Evolutionary conservation across 2,797 vertebrate species (phyloP).

Genomic region (Apodemus agrarius): DNA sequence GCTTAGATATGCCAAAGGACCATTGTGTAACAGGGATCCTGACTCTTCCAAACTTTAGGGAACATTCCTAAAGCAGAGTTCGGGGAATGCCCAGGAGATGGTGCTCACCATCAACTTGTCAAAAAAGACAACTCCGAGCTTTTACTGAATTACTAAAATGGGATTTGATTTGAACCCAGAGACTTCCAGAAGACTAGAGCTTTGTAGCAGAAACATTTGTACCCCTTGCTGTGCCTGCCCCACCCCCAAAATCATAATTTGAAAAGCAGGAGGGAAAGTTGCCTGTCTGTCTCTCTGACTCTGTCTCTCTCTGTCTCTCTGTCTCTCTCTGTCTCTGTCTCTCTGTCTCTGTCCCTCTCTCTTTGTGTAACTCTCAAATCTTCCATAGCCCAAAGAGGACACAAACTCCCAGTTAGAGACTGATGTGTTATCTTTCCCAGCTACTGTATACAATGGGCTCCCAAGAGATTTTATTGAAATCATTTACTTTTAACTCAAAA

Average conservation of each 20-base stretch:
- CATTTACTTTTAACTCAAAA: constrained; percentile 34
- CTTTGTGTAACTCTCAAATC: background rate
- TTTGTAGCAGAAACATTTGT: constrained; percentile 13
- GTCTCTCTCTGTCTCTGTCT: background rate
- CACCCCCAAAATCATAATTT: background rate
- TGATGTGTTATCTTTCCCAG: background rate
- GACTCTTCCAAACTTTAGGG: background rate
- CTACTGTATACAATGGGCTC: background rate
- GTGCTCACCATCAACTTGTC: constrained; percentile 33
- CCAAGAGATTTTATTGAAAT: background rate
- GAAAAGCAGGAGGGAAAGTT: background rate
- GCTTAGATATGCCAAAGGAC: background rate
- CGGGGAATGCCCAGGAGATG: constrained; percentile 54
- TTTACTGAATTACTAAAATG: constrained; percentile 22
- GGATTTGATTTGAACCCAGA: background rate
- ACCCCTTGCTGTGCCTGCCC: background rate
- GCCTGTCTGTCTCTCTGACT: background rate
- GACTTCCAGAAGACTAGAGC: background rate
- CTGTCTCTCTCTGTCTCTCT: background rate
- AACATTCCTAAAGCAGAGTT: background rate
- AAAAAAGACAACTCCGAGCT: background rate
- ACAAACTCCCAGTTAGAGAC: background rate
- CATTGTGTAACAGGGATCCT: background rate
- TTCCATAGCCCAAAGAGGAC: background rate
- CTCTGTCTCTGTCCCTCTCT: background rate